Evolutionary conservation across 2,113 vertebrate genomes (phyloP).

Genomic region (Menura novaehollandiae): DNA sequence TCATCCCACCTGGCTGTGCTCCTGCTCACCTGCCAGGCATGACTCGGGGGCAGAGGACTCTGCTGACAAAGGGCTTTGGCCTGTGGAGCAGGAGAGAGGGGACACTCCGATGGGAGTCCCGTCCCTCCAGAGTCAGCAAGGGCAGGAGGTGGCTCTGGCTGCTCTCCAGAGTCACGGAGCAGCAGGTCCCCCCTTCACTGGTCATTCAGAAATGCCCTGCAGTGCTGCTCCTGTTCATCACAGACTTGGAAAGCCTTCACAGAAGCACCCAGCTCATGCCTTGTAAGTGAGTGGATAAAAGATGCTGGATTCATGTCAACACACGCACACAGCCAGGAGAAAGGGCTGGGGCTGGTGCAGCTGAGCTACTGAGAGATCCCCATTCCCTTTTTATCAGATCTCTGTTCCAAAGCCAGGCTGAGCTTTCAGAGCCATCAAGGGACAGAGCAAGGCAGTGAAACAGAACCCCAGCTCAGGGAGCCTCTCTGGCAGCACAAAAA

Average conservation of each 20-base stretch:
- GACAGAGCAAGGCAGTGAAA: neutral
- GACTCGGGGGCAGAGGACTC: neutral
- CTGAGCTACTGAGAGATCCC: neutral
- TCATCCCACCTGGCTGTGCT: neutral
- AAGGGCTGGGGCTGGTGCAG: neutral
- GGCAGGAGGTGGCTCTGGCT: neutral
- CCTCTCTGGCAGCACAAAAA: neutral
- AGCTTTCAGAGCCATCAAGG: neutral
- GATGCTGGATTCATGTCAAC: neutral
- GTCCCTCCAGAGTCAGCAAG: neutral
- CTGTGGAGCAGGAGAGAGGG: neutral
- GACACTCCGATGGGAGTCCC: accelerated
- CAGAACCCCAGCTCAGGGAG: neutral
- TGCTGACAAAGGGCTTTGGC: neutral
- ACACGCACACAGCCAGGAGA: neutral
- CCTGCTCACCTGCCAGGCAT: neutral
- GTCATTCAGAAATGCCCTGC: neutral
- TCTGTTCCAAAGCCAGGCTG: neutral
- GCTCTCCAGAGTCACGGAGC: neutral
- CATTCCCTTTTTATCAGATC: neutral
- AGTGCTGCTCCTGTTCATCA: neutral
- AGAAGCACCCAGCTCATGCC: neutral
- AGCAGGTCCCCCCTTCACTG: neutral
- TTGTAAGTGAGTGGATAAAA: neutral
- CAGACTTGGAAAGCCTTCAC: neutral